Base-by-base conservation (phyloP, 2,113 vertebrate species). In the Dolichallabes microphthalmus region DNA sequence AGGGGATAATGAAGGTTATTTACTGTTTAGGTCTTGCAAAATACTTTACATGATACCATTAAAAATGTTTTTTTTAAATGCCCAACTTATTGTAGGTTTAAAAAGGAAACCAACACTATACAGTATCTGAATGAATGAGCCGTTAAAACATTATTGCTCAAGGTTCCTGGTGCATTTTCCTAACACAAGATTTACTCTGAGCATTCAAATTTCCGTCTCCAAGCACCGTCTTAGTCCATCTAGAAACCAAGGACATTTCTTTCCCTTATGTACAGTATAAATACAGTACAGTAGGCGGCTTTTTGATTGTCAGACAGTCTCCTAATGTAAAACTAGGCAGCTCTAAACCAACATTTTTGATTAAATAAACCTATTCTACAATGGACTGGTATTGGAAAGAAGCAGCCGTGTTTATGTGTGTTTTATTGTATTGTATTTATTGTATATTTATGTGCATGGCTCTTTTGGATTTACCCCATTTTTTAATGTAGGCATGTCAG, bases 1-100 rank as follows among this genome's bases (percentile, higher is more conserved):
- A 77, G 45, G 45, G 57, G 58, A 64, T 61, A 63, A 83, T 30
- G 35, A 57, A 45, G 69, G 82, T 69, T 69, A 82, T 32, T 71
- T 82, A 52, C 69, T 75, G 68, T 57, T 71, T 55, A 61, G 68
- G 53, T 45, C 66, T 30, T 57, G 53, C 27, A 77, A 57, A 20
- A 30, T 71, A 71, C 32, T 35, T 4, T 25, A 39, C 55, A 61
- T n/a, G 45, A 61, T 52, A 64, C 9, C 20, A 64, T 30, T 32
- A 35, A 7, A 15, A 35, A n/a, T n/a, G n/a, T n/a, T n/a, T n/a
- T n/a, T n/a, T n/a, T n/a, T n/a, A n/a, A n/a, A n/a, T n/a, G n/a
- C n/a, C n/a, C n/a, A n/a, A n/a, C n/a, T 69, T 82, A 32, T 55
- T 82, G 35, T 58, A 32, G 3, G 3, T 57, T 78, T 58, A 32